Base-by-base conservation (phyloP, 2,113 vertebrate genomes). In the Atractosteus spatula region DNA sequence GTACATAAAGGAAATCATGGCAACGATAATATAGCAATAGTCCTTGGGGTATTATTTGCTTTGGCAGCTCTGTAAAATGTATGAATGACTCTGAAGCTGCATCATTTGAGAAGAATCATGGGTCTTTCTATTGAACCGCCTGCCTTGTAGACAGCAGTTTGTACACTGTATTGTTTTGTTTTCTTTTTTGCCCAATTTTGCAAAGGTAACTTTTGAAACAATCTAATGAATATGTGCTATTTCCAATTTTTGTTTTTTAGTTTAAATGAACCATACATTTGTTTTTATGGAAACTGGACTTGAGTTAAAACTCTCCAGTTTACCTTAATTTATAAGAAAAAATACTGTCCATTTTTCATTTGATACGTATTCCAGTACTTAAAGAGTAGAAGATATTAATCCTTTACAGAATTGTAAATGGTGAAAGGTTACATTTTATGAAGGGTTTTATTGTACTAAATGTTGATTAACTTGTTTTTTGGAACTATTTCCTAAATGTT, bases 151-250 rank as follows among this genome's bases (percentile, higher is more conserved):
- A 96, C 94, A 96, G 92, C 92, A 94, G 97, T 96, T 95, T 97
- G 93, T 98, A 99, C 95, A 97, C 96, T 98, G 97, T 98, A 97
- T 94, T 95, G 93, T 74, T 85, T 85, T 93, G 93, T 94, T 93
- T 86, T 93, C 91, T 87, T 75, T 76, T 78, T 93, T 83, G 90
- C 92, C 95, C 93, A 87, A 92, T 77, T 92, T 96, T 96, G 93
- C 97, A 96, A 95, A 95, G 91, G 88, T 91, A 92, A 92, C 89
- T 90, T 90, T 93, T 90, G 90, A 77, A 95, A 90, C 90, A 87
- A 85, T 94, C 92, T 91, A 90, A 93, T 92, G 89, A 85, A 92
- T 94, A 91, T 88, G 43, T 92, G 89, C 89, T 83, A 90, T 89
- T 94, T 96, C 92, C 93, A 94, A 93, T 95, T 96, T 94, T 29